These are phyloP conservation scores for Speoplatyrhinus poulsoni DNA, from an alignment of 2,113 vertebrate species.

Conservation along the genomic window DNA sequence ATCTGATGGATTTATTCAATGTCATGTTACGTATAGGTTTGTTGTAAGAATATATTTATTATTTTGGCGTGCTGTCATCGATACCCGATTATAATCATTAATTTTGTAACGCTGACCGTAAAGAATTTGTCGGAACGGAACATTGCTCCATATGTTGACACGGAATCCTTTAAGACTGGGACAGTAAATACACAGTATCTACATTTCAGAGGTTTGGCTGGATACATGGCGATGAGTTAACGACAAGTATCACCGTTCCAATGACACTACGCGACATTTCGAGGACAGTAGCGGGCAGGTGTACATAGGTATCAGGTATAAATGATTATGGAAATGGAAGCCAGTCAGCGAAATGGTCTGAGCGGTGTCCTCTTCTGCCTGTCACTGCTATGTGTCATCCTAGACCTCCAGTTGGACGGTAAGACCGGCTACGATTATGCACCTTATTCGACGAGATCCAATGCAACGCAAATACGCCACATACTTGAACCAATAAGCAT, in stretches of 20 bases:
- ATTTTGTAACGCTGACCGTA: neutral
- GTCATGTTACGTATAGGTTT: neutral
- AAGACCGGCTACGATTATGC: constrained; percentile 23
- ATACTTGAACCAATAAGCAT: too few relatives aligned
- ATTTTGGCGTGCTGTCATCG: neutral
- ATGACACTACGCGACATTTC: constrained; percentile 21
- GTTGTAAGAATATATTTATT: neutral
- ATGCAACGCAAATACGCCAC: neutral
- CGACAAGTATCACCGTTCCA: neutral
- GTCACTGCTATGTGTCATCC: constrained; percentile 79
- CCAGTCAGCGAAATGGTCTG: constrained; percentile 70
- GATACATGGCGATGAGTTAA: constrained; percentile 12
- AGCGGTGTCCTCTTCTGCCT: constrained; percentile 76
- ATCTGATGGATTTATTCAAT: constrained; percentile 16
- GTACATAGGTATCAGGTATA: constrained; percentile 25
- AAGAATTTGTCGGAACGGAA: constrained; percentile 36
- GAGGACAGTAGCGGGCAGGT: constrained; percentile 15
- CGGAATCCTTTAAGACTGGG: constrained; percentile 62
- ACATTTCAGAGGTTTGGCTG: neutral
- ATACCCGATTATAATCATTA: neutral
- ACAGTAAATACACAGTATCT: constrained; percentile 60
- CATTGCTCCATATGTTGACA: constrained; percentile 32
- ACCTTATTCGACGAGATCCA: neutral
- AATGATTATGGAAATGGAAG: constrained; percentile 58
- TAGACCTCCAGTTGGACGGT: constrained; percentile 85